Percentiles rank a stretch among this genome's conserved stretches.
These are phyloP conservation scores for Drosophila sturtevanti DNA, from an alignment of 1,140 invertebrate species.

Conservation along the genomic window DNA sequence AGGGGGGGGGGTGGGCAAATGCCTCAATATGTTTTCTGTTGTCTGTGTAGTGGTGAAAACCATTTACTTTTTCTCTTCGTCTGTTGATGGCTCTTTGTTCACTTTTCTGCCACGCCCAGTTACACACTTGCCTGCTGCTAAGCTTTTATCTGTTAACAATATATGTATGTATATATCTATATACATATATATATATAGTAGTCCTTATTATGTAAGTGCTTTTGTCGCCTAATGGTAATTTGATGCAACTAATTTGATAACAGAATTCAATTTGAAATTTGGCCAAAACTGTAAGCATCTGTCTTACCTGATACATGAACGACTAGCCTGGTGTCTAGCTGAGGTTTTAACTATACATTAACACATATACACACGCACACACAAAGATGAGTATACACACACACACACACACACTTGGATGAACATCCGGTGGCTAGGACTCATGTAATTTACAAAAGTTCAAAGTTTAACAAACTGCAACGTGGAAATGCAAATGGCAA, in stretches of 20 bases:
- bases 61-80: constrained; percentile 7
- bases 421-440: constrained; percentile 67
- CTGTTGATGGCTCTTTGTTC: not conserved
- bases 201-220: constrained; percentile 32
- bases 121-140: constrained; percentile 1
- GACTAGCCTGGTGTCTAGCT: constrained; percentile 2
- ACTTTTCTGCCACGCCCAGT: constrained; percentile 2
- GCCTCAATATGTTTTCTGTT: constrained; percentile 53
- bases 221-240: constrained; percentile 56
- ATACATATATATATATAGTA: not conserved
- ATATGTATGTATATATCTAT: not conserved
- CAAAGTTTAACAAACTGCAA: constrained; percentile 78
- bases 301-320: constrained; percentile 26
- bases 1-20: constrained; percentile 41
- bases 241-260: constrained; percentile 78
- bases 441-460: constrained; percentile 79
- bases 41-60: constrained; percentile 28
- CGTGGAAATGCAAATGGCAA: constrained; percentile 72
- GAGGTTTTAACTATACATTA: constrained; percentile 44
- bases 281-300: constrained; percentile 54
- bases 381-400: constrained; percentile 21
- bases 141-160: constrained; percentile 2
- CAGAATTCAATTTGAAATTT: constrained; percentile 73
- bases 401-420: constrained; percentile 20
- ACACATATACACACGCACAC: constrained; percentile 17